Percentiles rank a stretch among this genome's conserved stretches.
phyloP scores from a whole-genome alignment of 2,888 invertebrate genomes.

The Gymnosoma rotundatum region DNA sequence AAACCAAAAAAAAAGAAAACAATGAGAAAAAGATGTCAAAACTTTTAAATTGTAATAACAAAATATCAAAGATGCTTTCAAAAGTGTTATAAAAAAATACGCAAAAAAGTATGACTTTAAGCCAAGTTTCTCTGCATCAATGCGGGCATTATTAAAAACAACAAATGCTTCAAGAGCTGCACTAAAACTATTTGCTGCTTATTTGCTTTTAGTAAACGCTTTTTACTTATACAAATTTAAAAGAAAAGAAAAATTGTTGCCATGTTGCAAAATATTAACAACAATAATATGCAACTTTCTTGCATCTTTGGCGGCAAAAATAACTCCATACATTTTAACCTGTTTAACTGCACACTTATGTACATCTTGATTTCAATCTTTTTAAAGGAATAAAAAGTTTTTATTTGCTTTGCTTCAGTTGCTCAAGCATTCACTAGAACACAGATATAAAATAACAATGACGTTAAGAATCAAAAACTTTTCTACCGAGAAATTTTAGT shows the following conservation, averaged over 20 bases:
- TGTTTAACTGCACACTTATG: conserved; percentile 6
- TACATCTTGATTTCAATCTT: conserved; percentile 36
- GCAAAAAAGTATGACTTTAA: conserved; percentile 14
- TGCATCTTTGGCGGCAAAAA: conserved; percentile 5
- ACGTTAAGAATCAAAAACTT: conserved; percentile 38
- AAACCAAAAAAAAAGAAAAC: background rate
- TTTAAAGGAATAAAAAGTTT: conserved; percentile 27
- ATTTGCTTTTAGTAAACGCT: conserved; percentile 3
- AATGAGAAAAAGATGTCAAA: conserved; percentile 64
- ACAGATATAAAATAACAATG: conserved; percentile 17
- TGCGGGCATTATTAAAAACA: background rate
- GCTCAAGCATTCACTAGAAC: conserved; percentile 36
- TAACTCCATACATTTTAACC: conserved; percentile 45
- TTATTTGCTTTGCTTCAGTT: conserved; percentile 29
- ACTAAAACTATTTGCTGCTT: conserved; percentile 39
- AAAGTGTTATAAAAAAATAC: conserved; percentile 3
- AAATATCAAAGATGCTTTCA: conserved; percentile 60
- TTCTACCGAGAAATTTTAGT: conserved; percentile 32
- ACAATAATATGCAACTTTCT: conserved; percentile 12
- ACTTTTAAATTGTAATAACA: conserved; percentile 66
- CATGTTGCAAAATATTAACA: conserved; percentile 10
- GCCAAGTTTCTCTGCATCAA: background rate
- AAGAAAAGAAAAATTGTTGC: background rate
- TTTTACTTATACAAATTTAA: background rate
- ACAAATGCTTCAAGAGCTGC: conserved; percentile 13